Conservation (phyloP, 2,797 vertebrate genomes). For the Zenarchopterus dispar region DNA sequence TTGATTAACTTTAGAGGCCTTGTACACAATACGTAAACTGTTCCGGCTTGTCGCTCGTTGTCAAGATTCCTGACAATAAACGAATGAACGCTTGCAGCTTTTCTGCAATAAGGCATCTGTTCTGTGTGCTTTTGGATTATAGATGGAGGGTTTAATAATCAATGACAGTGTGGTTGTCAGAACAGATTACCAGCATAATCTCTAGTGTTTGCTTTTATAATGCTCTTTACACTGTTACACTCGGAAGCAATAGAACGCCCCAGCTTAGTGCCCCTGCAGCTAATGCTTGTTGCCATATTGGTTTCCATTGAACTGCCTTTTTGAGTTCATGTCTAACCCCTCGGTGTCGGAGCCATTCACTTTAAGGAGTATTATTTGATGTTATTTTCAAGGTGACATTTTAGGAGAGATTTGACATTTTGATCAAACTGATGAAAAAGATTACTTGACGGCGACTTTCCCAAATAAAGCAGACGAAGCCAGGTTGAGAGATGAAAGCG, state of each 20-base stretch:
- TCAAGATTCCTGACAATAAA: conserved; percentile 7
- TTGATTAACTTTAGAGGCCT: not conserved
- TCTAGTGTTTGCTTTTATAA: conserved; percentile 57
- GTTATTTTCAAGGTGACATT: conserved; percentile 42
- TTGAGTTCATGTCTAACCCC: conserved; percentile 15
- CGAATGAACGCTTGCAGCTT: conserved; percentile 14
- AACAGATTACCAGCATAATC: conserved; percentile 74
- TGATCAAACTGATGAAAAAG: conserved; percentile 42
- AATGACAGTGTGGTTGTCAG: conserved; percentile 59
- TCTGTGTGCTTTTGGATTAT: conserved; percentile 59
- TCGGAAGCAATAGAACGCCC: conserved; percentile 49
- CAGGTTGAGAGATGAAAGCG: not conserved
- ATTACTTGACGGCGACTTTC: conserved; percentile 22
- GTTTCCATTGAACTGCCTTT: conserved; percentile 20
- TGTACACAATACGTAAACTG: not conserved
- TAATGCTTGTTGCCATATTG: conserved; percentile 53
- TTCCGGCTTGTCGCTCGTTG: conserved; percentile 6
- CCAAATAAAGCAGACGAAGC: not conserved
- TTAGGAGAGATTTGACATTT: conserved; percentile 46
- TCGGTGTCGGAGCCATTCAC: not conserved
- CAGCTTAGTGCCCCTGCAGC: conserved; percentile 42
- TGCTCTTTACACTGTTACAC: conserved; percentile 56
- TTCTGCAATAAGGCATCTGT: not conserved
- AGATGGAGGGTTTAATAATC: conserved; percentile 72
- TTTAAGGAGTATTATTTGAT: conserved; percentile 35